Evolutionary conservation across 2,888 invertebrate species (phyloP), one percentile per base, ranked within the genome.

Genomic region (Megastigmus dorsalis): DNA sequence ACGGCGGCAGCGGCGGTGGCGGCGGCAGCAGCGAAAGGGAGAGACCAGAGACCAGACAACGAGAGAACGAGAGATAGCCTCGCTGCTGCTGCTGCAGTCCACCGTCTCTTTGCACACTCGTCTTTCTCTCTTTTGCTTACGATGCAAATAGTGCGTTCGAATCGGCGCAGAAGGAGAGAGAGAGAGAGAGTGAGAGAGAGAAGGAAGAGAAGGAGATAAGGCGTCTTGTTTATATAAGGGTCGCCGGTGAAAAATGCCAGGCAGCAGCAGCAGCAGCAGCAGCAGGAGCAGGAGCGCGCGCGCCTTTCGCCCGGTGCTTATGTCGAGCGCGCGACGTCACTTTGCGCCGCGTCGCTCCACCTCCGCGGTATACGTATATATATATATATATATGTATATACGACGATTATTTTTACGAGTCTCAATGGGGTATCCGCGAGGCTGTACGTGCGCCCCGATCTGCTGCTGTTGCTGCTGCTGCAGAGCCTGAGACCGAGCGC

Each of bases 71-170:
- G 54, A 57, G 68, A 54, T 28, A 66, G 20, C 15, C n/a, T n/a
- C n/a, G n/a, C n/a, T n/a, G n/a, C n/a, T n/a, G n/a, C n/a, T n/a
- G n/a, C n/a, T n/a, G n/a, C n/a, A n/a, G n/a, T n/a, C n/a, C n/a
- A n/a, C n/a, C n/a, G n/a, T n/a, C n/a, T n/a, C 38, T 18, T 15
- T 33, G 28, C 20, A 52, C 36, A 50, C 13, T 9, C 33, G 9
- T 54, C n/a, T 38, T 15, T 50, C 10, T 63, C 52, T 63, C 36
- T 52, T n/a, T n/a, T n/a, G 23, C 26, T 20, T 10, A 15, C 54
- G 66, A 74, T 74, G 69, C 74, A 74, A 74, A 74, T 72, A 72
- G 71, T 63, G 70, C 70, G 70, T 70, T 26, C 38, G 18, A 13
- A 18, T 3, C 18, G 45, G 20, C 15, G 45, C 13, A n/a, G 26